Evolutionary conservation across 2,113 vertebrate species (phyloP).

Genomic region (Blennius ocellaris): DNA sequence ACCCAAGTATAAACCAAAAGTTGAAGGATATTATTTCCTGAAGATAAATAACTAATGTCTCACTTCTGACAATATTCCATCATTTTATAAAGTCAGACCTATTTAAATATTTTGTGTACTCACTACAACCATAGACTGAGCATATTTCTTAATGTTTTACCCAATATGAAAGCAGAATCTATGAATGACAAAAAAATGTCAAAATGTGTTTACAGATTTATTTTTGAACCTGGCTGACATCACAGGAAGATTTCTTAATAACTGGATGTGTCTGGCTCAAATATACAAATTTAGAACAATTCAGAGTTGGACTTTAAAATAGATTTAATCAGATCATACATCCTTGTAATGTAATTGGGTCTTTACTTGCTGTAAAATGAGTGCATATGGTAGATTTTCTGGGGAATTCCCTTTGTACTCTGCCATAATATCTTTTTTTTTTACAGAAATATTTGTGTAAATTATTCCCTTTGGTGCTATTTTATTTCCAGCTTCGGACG

Average conservation of each 20-base stretch:
- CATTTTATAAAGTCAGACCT: background rate
- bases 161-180: conserved; percentile 5
- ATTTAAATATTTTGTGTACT: background rate
- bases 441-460: conserved; percentile 50
- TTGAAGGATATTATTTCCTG: background rate
- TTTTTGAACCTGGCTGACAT: background rate
- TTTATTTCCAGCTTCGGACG: conserved; percentile 34
- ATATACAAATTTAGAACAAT: background rate
- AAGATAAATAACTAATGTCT: too few species aligned
- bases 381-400: conserved; percentile 26
- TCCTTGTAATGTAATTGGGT: conserved; percentile 9
- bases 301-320: conserved; percentile 15
- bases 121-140: background rate
- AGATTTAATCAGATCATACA: conserved; percentile 16
- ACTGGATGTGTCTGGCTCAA: background rate
- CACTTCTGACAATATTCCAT: background rate
- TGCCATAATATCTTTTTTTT: conserved; percentile 46
- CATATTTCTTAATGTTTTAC: conserved; percentile 18
- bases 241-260: background rate
- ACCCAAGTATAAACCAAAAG: background rate
- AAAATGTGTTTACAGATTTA: background rate
- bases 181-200: background rate
- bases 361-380: conserved; percentile 42
- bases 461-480: conserved; percentile 49
- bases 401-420: conserved; percentile 32